phyloP scores from a whole-genome alignment of 2,113 vertebrate species.

The Ceyx melanurus region DNA sequence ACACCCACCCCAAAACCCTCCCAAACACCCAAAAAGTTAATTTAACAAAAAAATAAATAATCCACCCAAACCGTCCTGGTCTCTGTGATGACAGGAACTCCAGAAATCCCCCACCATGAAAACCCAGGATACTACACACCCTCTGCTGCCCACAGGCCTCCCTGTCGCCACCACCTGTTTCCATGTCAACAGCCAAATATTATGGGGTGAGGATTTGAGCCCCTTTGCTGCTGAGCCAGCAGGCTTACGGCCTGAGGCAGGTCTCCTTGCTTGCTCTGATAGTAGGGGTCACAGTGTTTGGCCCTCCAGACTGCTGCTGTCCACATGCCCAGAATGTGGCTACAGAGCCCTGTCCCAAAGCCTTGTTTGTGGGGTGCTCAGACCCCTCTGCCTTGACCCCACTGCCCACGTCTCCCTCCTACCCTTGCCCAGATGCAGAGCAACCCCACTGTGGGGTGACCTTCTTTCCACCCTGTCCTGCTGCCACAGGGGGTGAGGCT shows the following conservation, averaged over 20 bases:
- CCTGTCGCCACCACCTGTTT: background rate
- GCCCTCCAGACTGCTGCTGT: background rate
- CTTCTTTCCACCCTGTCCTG: background rate
- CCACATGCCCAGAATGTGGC: rapidly evolving
- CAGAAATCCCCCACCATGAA: background rate
- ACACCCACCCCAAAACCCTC: background rate
- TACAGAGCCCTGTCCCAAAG: background rate
- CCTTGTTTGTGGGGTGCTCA: background rate
- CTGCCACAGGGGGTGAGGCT: rapidly evolving
- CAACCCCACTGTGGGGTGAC: background rate
- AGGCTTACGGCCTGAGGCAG: background rate
- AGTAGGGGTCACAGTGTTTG: rapidly evolving
- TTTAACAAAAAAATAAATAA: background rate
- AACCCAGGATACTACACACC: background rate
- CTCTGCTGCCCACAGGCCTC: rapidly evolving
- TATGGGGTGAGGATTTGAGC: background rate
- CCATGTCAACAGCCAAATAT: background rate
- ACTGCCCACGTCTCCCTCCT: background rate
- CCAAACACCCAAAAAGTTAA: background rate
- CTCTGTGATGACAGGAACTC: background rate
- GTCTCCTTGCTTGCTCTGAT: background rate
- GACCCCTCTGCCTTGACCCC: background rate
- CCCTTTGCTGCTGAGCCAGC: rapidly evolving
- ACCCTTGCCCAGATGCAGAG: rapidly evolving
- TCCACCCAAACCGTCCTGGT: background rate